Evolutionary conservation across 2,113 vertebrate species (phyloP).

Genomic region (Anser brachyrhynchus): DNA sequence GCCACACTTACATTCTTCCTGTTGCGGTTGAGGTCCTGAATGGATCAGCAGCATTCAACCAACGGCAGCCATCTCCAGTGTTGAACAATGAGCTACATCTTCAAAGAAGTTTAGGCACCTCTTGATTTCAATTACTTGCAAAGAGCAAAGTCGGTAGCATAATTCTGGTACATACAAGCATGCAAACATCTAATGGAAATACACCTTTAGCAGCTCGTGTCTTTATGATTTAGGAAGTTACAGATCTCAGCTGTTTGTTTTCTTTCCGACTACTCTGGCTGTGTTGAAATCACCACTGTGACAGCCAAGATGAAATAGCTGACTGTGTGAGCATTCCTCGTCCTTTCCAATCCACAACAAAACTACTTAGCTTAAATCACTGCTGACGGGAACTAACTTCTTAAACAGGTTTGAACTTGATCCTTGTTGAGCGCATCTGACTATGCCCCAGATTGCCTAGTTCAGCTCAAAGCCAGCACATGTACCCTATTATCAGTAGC

Average conservation of each 20-base stretch:
- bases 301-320: slow-evolving; percentile 65
- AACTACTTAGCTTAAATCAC: slow-evolving; percentile 63
- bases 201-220: neutral
- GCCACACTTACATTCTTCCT: neutral
- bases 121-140: neutral
- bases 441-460: slow-evolving; percentile 51
- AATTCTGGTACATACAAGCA: neutral
- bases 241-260: slow-evolving; percentile 41
- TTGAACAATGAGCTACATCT: neutral
- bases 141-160: neutral
- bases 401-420: slow-evolving; percentile 64
- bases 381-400: slow-evolving; percentile 56
- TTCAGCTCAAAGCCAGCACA: slow-evolving; percentile 47
- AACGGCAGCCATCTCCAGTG: neutral
- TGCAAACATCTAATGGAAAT: neutral
- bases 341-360: slow-evolving; percentile 48
- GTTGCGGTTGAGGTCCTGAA: neutral
- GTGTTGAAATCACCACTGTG: slow-evolving; percentile 48
- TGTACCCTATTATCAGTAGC: slow-evolving; percentile 48
- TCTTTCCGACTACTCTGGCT: slow-evolving; percentile 35
- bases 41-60: neutral
- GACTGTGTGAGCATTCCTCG: slow-evolving; percentile 36
- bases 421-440: slow-evolving; percentile 46
- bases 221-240: neutral
- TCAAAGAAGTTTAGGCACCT: neutral